Percentiles rank a stretch among this genome's conserved stretches.
Evolutionary conservation across 1,140 invertebrate species (phyloP).

Genomic region (Drosophila teissieri): DNA sequence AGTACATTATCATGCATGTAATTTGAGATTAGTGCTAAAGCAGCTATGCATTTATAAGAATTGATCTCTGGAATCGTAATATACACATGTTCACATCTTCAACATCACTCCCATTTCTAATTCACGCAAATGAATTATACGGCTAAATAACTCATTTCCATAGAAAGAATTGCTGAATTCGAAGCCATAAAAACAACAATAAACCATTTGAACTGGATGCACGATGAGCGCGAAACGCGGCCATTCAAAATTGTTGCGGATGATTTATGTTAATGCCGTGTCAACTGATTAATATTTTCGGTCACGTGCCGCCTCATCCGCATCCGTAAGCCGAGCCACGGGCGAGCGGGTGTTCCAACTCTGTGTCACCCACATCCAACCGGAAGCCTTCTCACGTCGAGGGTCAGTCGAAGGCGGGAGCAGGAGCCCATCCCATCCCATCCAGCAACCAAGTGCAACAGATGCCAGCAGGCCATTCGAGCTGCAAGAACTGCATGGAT

Average conservation of each 20-base stretch:
- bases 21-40: background rate
- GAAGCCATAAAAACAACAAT: constrained; percentile 49
- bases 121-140: constrained; percentile 9
- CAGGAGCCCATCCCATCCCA: background rate
- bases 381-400: constrained; percentile 56
- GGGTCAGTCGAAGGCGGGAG: constrained; percentile 18
- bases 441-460: constrained; percentile 57
- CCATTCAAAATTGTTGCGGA: constrained; percentile 72
- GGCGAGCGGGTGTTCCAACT: constrained; percentile 40
- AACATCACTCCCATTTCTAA: constrained; percentile 14
- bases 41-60: too few relatives aligned
- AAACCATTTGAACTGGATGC: constrained; percentile 49
- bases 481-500: constrained; percentile 32
- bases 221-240: constrained; percentile 35
- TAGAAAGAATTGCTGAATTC: constrained; percentile 36
- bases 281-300: constrained; percentile 82
- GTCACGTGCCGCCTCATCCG: constrained; percentile 75
- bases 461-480: constrained; percentile 54
- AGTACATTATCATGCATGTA: too few relatives aligned
- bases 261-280: constrained; percentile 83
- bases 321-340: constrained; percentile 43
- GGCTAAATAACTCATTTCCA: constrained; percentile 41
- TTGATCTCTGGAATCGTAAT: background rate
- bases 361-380: constrained; percentile 41
- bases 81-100: constrained; percentile 6